Evolutionary conservation across 1,140 invertebrate genomes (phyloP).

Genomic region (Lycorma delicatula): DNA sequence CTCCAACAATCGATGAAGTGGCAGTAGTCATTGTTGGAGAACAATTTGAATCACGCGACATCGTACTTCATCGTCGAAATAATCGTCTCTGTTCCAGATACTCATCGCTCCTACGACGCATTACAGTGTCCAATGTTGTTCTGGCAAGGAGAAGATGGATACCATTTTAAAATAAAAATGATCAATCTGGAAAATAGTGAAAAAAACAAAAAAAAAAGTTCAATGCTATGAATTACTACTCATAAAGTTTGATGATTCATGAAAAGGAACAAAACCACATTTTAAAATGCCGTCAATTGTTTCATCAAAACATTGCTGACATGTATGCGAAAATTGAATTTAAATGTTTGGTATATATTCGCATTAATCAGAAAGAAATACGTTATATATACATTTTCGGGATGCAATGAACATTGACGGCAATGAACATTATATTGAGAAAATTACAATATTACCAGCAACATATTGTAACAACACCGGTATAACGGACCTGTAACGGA

Average conservation of each 20-base stretch:
- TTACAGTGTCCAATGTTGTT: slow-evolving; percentile 37
- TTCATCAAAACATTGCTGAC: slow-evolving; percentile 38
- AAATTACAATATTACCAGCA: too few species aligned
- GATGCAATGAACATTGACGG: slow-evolving; percentile 29
- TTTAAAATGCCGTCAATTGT: slow-evolving; percentile 25
- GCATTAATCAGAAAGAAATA: slow-evolving; percentile 29
- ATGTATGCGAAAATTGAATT: slow-evolving; percentile 41
- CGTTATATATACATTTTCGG: slow-evolving; percentile 29
- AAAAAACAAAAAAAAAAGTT: slow-evolving; percentile 27
- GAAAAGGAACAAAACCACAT: slow-evolving; percentile 20
- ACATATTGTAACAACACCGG: too few species aligned
- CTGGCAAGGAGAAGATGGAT: slow-evolving; percentile 28
- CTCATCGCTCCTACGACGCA: slow-evolving; percentile 34
- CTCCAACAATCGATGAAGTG: slow-evolving; percentile 27
- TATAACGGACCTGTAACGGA: too few species aligned
- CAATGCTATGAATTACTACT: slow-evolving; percentile 29
- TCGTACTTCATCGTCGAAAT: slow-evolving; percentile 26
- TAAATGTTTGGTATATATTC: slow-evolving; percentile 36
- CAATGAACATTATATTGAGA: too few species aligned
- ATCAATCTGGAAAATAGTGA: background rate
- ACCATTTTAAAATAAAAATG: slow-evolving; percentile 11
- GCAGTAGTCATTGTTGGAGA: slow-evolving; percentile 29
- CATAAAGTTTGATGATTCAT: slow-evolving; percentile 25
- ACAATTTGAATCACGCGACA: slow-evolving; percentile 27
- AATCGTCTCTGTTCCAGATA: slow-evolving; percentile 18